These are phyloP conservation scores for Hoplodrina ambigua DNA, from an alignment of 2,888 invertebrate species.

Conservation along the genomic window DNA sequence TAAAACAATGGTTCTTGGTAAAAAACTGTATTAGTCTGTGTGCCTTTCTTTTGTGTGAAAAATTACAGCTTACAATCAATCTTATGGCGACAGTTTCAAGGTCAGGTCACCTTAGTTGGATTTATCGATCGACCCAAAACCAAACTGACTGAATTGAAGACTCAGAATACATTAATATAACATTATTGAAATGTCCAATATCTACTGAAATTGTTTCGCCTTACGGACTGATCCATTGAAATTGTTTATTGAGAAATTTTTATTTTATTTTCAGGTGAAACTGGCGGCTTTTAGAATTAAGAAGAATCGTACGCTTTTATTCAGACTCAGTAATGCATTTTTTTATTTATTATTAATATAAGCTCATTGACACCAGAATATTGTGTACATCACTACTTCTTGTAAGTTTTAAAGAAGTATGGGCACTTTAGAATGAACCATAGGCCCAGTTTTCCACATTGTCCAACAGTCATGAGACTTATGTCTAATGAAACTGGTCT, in stretches of 20 bases:
- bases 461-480: too few species aligned
- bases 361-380: conserved; percentile 25
- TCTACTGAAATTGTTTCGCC: neutral
- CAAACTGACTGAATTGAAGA: neutral
- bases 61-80: neutral
- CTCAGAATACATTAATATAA: neutral
- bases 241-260: too few species aligned
- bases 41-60: neutral
- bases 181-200: conserved; percentile 8
- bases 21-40: neutral
- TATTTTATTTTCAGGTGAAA: conserved; percentile 51
- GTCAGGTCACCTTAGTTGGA: neutral
- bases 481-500: too few species aligned
- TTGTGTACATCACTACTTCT: conserved; percentile 24
- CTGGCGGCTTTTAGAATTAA: conserved; percentile 24
- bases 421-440: too few species aligned
- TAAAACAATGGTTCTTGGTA: neutral
- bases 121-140: conserved; percentile 2
- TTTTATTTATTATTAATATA: conserved; percentile 39
- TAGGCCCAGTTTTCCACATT: too few species aligned
- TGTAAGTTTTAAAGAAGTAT: conserved; percentile 1
- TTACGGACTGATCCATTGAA: neutral
- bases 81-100: conserved; percentile 6
- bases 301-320: conserved; percentile 54
- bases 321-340: conserved; percentile 52